Base-by-base conservation (phyloP, 2,797 vertebrate genomes). In the Eupleurogrammus muticus region DNA sequence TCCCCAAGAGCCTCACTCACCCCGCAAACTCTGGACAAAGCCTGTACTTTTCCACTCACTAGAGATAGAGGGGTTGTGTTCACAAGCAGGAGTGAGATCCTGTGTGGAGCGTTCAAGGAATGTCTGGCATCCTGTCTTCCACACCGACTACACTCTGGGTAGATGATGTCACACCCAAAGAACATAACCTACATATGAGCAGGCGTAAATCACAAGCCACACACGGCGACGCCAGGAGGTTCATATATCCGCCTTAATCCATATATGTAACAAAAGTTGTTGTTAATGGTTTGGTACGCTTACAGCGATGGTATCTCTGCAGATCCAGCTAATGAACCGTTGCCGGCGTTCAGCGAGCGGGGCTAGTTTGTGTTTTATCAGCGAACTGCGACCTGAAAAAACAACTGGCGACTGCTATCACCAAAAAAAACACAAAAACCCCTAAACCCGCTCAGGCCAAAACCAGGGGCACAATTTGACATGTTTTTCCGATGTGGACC, bases 21-120 rank as follows among this genome's bases (percentile, higher is more conserved):
- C 56, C 38, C 38, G 2, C 51, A 9, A 64, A 68, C 60, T 51
- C 73, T 65, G 52, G 75, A 73, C 62, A 51, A 73, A 83, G 84
- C 17, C 76, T 74, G 87, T 90, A 89, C 69, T 92, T 92, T 92
- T 92, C 90, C 92, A 92, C 86, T 92, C 65, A 5, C 68, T 47
- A 16, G 73, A 77, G 85, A 54, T 42, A 16, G 46, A 44, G 1
- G 76, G 70, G 60, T 73, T 81, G 82, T 70, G 89, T 89, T 91
- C 87, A 66, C 87, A 87, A 77, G 85, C 82, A 81, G 87, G 74
- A 81, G 81, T 76, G 56, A 88, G 90, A 91, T 87, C 89, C 87
- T 83, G 79, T 83, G 83, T 86, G 77, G 81, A 87, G 81, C 81
- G 90, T 89, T 87, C 70, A n/a, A 85, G 86, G 88, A 92, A 92